phyloP scores from a whole-genome alignment of 2,888 invertebrate species.

The Ochropleura leucogaster region DNA sequence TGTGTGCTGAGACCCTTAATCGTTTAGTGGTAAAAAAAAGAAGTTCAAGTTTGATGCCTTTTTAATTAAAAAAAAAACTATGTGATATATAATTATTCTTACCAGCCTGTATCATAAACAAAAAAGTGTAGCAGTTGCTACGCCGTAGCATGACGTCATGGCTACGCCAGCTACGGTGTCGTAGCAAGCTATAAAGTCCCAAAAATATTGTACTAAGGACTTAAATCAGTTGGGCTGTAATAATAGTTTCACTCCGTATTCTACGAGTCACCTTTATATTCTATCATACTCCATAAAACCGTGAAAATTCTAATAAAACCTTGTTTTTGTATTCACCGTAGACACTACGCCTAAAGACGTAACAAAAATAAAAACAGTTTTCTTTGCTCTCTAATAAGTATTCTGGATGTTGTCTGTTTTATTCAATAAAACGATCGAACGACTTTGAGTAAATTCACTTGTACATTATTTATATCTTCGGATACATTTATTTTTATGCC shows the following conservation, averaged over 20 bases:
- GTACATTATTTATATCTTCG: slow-evolving; percentile 30
- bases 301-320: slow-evolving; percentile 36
- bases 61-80: neutral
- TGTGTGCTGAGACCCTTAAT: no score
- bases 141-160: slow-evolving; percentile 23
- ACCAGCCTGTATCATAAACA: neutral
- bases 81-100: neutral
- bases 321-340: slow-evolving; percentile 44
- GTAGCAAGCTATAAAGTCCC: neutral
- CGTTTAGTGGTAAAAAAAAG: neutral
- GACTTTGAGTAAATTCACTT: slow-evolving; percentile 42
- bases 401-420: slow-evolving; percentile 34
- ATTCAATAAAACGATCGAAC: slow-evolving; percentile 51
- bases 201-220: neutral
- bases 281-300: slow-evolving; percentile 29
- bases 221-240: neutral
- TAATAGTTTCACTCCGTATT: slow-evolving; percentile 20
- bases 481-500: slow-evolving; percentile 22
- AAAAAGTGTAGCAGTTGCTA: slow-evolving; percentile 14
- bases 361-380: slow-evolving; percentile 39
- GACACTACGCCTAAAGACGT: slow-evolving; percentile 23
- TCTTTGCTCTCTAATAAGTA: slow-evolving; percentile 41
- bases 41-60: neutral
- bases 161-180: neutral
- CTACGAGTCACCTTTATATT: slow-evolving; percentile 18